Percentiles rank a stretch among this genome's conserved stretches.
Evolutionary conservation across 2,888 invertebrate genomes (phyloP).

Genomic region (Chloroclystis v-ata): DNA sequence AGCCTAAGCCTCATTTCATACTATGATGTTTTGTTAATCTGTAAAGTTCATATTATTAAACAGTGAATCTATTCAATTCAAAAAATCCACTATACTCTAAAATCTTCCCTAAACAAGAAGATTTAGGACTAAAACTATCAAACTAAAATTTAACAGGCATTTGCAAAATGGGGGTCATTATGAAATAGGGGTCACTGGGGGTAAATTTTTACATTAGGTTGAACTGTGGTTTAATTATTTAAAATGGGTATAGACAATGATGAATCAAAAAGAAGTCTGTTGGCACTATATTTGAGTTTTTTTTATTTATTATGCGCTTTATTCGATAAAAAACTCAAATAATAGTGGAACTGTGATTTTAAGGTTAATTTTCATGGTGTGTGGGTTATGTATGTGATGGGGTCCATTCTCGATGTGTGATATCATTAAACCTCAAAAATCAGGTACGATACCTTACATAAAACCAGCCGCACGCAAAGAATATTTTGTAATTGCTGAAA

Average conservation of each 20-base stretch:
- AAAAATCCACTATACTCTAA: constrained; percentile 28
- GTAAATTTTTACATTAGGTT: not conserved
- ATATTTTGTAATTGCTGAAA: constrained; percentile 89
- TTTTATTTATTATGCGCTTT: too few relatives aligned
- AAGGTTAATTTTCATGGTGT: not conserved
- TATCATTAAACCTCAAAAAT: constrained; percentile 55
- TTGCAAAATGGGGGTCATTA: constrained; percentile 11
- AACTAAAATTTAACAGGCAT: constrained; percentile 24
- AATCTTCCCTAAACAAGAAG: constrained; percentile 29
- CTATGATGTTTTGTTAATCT: too few relatives aligned
- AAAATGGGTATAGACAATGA: too few relatives aligned
- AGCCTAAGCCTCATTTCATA: too few relatives aligned
- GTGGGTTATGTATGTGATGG: constrained; percentile 28
- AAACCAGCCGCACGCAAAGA: constrained; percentile 92
- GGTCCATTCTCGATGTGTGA: constrained; percentile 65
- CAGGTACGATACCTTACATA: constrained; percentile 86
- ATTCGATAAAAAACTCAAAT: too few relatives aligned
- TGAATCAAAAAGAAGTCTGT: too few relatives aligned
- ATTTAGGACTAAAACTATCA: constrained; percentile 20
- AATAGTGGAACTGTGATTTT: too few relatives aligned
- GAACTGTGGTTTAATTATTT: too few relatives aligned
- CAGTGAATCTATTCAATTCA: constrained; percentile 6
- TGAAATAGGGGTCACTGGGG: too few relatives aligned
- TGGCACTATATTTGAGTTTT: too few relatives aligned
- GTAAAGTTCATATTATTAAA: constrained; percentile 12